Evolutionary conservation across 2,888 invertebrate genomes (phyloP).

Genomic region (Ferrisia virgata): DNA sequence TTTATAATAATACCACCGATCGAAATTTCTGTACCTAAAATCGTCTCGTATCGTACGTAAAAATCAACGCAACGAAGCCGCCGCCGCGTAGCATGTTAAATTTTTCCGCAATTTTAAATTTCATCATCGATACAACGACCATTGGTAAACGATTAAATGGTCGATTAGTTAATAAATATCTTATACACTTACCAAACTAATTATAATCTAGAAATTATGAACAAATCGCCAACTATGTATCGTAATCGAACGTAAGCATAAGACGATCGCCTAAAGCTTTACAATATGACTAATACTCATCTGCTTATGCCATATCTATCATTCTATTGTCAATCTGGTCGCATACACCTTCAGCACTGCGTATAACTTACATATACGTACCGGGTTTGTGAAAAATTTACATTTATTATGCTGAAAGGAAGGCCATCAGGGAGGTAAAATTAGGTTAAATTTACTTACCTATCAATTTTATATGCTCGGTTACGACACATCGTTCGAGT

Average conservation of each 20-base stretch:
- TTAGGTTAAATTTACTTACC: background rate
- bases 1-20: background rate
- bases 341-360: background rate
- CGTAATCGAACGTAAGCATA: too few relatives aligned
- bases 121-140: background rate
- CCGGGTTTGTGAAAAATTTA: background rate
- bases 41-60: background rate
- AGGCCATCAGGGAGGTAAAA: background rate
- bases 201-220: background rate
- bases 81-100: background rate
- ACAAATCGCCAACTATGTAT: background rate
- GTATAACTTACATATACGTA: background rate
- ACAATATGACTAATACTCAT: background rate
- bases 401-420: background rate
- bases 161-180: background rate
- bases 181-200: background rate
- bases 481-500: background rate
- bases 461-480: background rate
- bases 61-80: background rate
- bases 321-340: background rate
- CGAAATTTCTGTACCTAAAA: background rate
- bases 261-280: background rate
- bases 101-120: slow-evolving; percentile 8
- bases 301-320: background rate
- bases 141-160: background rate